phyloP scores from a whole-genome alignment of 1,140 invertebrate species.

The Latrodectus geometricus region DNA sequence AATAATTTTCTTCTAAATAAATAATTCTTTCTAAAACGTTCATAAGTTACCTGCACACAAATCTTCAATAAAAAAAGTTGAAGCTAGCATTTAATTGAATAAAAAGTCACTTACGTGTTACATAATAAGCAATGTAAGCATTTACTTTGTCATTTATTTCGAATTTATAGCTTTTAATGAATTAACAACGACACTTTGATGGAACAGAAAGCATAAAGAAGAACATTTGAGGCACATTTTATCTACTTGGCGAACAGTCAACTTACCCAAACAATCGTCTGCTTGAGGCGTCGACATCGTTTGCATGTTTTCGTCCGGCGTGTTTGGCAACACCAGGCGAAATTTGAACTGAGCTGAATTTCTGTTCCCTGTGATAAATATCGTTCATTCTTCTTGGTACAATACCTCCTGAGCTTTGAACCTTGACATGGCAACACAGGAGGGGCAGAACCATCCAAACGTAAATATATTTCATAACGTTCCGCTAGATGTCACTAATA shows the following conservation, averaged over 20 bases:
- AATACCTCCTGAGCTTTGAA: constrained; percentile 30
- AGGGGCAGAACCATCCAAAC: constrained; percentile 13
- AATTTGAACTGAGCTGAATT: constrained; percentile 1
- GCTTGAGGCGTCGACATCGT: constrained; percentile 14
- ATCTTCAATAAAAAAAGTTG: too few species aligned
- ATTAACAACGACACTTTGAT: too few species aligned
- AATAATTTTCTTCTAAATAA: too few species aligned
- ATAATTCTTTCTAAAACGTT: too few species aligned
- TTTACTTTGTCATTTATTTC: neutral
- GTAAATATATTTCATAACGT: constrained; percentile 43
- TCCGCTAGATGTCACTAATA: neutral
- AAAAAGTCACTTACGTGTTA: neutral
- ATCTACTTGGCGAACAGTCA: neutral
- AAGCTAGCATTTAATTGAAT: neutral
- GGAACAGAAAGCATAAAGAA: too few species aligned
- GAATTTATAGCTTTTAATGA: too few species aligned
- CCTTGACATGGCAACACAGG: neutral
- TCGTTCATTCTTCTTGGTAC: constrained; percentile 20
- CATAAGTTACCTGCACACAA: too few species aligned
- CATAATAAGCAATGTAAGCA: neutral
- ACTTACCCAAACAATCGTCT: constrained; percentile 40
- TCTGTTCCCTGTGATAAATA: constrained; percentile 24
- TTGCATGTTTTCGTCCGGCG: neutral
- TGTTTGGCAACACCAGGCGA: constrained; percentile 37
- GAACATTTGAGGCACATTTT: too few species aligned